phyloP scores from a whole-genome alignment of 2,113 vertebrate genomes.

The Chaenocephalus aceratus region DNA sequence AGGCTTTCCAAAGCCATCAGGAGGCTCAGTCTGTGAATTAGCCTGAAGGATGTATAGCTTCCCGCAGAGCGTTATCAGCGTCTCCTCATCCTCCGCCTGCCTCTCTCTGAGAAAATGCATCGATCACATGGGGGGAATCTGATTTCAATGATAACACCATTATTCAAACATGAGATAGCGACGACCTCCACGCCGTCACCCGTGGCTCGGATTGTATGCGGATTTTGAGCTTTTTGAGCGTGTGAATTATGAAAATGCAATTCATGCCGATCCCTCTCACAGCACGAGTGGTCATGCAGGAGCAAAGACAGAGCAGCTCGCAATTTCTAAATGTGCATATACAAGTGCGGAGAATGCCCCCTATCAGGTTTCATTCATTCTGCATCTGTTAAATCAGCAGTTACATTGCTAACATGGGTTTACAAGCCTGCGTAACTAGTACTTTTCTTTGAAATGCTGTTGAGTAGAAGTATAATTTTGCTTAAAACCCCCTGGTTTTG shows the following conservation, averaged over 20 bases:
- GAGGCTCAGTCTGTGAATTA: constrained; percentile 45
- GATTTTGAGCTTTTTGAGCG: constrained; percentile 45
- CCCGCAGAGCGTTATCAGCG: constrained; percentile 57
- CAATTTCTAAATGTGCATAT: constrained; percentile 15
- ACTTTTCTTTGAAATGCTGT: neutral
- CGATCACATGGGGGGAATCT: constrained; percentile 64
- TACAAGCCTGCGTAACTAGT: too few species aligned
- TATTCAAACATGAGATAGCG: constrained; percentile 62
- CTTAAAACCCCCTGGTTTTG: too few species aligned
- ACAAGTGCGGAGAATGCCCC: neutral
- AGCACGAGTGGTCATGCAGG: constrained; percentile 51
- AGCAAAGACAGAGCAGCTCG: constrained; percentile 3
- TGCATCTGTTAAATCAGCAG: neutral
- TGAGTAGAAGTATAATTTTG: neutral
- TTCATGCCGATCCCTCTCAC: constrained; percentile 58
- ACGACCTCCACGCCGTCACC: constrained; percentile 25
- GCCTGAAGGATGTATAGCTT: constrained; percentile 38
- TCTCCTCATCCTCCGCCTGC: constrained; percentile 25
- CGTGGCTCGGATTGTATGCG: constrained; percentile 43
- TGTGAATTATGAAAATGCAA: constrained; percentile 74
- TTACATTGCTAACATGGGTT: neutral
- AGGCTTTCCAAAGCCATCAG: constrained; percentile 37
- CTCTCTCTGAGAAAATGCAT: constrained; percentile 48
- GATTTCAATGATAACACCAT: constrained; percentile 72
- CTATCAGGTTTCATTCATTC: neutral